Conservation (phyloP, 2,113 vertebrate genomes). For the Oryzias curvinotus region DNA sequence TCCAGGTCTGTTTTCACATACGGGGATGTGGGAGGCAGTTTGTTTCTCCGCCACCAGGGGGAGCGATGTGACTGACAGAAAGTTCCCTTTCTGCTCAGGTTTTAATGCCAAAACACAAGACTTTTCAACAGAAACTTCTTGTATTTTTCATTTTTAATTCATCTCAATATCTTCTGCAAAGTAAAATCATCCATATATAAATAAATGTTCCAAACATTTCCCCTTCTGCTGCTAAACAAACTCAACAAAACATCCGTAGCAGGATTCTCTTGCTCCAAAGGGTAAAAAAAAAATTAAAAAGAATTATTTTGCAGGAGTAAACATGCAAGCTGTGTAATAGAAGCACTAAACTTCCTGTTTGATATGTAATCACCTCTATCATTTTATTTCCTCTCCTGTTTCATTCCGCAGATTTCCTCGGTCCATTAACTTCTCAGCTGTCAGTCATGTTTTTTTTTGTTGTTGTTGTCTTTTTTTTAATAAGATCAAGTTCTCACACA, state of each 20-base stretch:
- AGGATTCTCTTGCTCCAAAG: no score
- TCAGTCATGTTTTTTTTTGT: no score
- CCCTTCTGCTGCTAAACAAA: conserved; percentile 82
- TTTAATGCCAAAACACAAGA: no score
- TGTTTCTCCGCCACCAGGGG: conserved; percentile 30
- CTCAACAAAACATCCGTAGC: no score
- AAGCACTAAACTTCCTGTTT: background rate
- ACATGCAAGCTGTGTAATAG: background rate
- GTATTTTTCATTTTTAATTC: background rate
- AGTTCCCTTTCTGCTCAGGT: background rate
- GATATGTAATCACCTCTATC: no score
- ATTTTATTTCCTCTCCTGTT: background rate
- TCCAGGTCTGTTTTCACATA: conserved; percentile 16
- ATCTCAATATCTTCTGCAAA: conserved; percentile 11
- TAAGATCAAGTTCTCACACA: no score
- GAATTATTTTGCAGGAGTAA: conserved; percentile 83
- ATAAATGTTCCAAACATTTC: background rate
- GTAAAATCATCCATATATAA: conserved; percentile 31
- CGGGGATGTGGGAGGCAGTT: background rate
- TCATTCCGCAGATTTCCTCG: conserved; percentile 12
- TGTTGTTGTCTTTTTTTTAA: no score
- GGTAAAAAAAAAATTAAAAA: no score
- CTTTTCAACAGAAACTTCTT: background rate
- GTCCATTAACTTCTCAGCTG: conserved; percentile 7
- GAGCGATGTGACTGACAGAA: background rate